Evolutionary conservation across 2,113 vertebrate species (phyloP), one percentile per base, ranked within the genome.

Genomic region (Taurulus bubalis): DNA sequence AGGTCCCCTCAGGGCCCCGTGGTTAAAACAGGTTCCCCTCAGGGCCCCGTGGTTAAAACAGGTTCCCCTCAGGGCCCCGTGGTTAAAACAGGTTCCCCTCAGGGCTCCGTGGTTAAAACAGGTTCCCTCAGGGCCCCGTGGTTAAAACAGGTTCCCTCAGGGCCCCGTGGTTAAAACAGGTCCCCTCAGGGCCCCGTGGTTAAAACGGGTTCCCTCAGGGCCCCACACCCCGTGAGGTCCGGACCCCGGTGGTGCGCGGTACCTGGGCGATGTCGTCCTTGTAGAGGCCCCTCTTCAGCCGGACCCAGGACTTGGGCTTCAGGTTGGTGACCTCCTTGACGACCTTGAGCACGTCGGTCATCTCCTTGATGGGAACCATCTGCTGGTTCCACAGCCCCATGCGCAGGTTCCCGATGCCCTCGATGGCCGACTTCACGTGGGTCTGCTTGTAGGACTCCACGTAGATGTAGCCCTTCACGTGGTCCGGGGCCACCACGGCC

Each of bases 361-460:
- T 99, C 89, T 99, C 98, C 79, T 98, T 98, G 91, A 99, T 99
- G 80, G 98, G 98, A 11, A 99, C 98, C 98, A 99, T 99, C 95
- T 99, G 98, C 94, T 98, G 98, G 94, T 99, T 99, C 98, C 98
- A 99, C 92, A 96, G 97, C 86, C 98, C 98, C 85, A 98, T 96
- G 20, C 98, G 93, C 86, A 99, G 94, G 93, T 99, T 99, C 38
- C 98, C 98, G 74, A 99, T 96, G 0, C 98, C 98, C 72, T 99
- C 98, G 0, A 99, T 99, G 80, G 97, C 97, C 53, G 98, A 93
- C 90, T 99, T 99, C 8, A 99, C 98, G 0, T 99, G 98, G 0
- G 98, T 98, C 95, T 99, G 98, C 72, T 99, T 99, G 90, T 98
- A 99, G 8, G 98, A 97, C 92, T 99, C 98, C 16, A 99, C 96